A percentile compares a stretch with the other conserved stretches of the same genome.
These are phyloP conservation scores for Atrichornis clamosus DNA, from an alignment of 2,113 vertebrate genomes.

Conservation along the genomic window DNA sequence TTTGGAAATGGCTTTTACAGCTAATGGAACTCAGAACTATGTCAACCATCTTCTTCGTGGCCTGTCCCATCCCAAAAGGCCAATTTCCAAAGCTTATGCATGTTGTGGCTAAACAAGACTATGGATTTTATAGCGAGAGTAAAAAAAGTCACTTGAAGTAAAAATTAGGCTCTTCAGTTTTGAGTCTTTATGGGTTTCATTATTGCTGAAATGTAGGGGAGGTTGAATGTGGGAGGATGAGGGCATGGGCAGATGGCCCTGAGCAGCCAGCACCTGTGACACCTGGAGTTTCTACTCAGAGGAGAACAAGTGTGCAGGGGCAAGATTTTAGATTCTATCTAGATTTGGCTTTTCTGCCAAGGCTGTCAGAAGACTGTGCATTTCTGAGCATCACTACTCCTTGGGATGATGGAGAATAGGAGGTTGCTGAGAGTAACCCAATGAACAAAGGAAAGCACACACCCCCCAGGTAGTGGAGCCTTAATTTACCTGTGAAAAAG, in stretches of 20 bases:
- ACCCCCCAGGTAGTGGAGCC: not conserved
- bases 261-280: not conserved
- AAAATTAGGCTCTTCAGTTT: not conserved
- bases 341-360: not conserved
- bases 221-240: not conserved
- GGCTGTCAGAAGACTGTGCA: fast-evolving
- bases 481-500: not conserved
- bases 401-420: not conserved
- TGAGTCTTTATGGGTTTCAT: not conserved
- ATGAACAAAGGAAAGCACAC: not conserved
- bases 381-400: not conserved
- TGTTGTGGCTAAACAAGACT: not conserved
- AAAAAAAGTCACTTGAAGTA: not conserved
- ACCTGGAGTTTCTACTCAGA: not conserved
- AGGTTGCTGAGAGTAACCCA: not conserved
- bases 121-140: not conserved
- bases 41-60: not conserved
- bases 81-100: not conserved
- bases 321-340: not conserved
- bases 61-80: not conserved
- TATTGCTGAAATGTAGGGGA: not conserved
- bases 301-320: not conserved
- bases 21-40: not conserved
- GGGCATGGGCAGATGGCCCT: not conserved
- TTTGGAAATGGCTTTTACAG: not conserved